Conservation (phyloP, 2,888 invertebrate species). For the Troides helena region DNA sequence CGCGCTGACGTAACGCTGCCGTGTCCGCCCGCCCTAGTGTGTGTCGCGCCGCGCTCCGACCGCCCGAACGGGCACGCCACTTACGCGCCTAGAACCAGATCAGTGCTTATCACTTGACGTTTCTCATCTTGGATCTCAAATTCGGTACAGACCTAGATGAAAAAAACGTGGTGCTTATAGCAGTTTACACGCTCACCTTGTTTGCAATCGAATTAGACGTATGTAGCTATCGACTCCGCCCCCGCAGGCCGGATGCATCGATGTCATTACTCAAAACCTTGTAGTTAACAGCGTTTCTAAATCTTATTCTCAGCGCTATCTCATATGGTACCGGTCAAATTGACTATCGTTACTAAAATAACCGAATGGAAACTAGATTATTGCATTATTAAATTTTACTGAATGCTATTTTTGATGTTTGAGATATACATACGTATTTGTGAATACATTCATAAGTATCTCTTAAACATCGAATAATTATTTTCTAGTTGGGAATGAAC, state of each 20-base stretch:
- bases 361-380: background rate
- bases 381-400: slow-evolving; percentile 7
- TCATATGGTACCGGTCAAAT: slow-evolving; percentile 34
- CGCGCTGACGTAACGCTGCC: slow-evolving; percentile 78
- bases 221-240: slow-evolving; percentile 55
- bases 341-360: slow-evolving; percentile 6
- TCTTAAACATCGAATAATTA: slow-evolving; percentile 9
- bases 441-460: slow-evolving; percentile 17
- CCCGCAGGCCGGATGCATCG: slow-evolving; percentile 64
- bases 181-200: slow-evolving; percentile 53
- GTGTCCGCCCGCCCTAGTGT: slow-evolving; percentile 77
- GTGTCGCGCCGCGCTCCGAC: slow-evolving; percentile 75
- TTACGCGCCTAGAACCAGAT: slow-evolving; percentile 61
- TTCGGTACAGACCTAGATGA: slow-evolving; percentile 58
- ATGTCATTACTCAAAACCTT: slow-evolving; percentile 69
- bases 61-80: slow-evolving; percentile 52
- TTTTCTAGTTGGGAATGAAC: background rate
- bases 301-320: slow-evolving; percentile 49
- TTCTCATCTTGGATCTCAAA: slow-evolving; percentile 62
- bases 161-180: slow-evolving; percentile 67
- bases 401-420: slow-evolving; percentile 32
- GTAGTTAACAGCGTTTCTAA: slow-evolving; percentile 60
- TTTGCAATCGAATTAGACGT: slow-evolving; percentile 37
- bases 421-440: slow-evolving; percentile 37
- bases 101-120: slow-evolving; percentile 75